Evolutionary conservation across 2,888 invertebrate genomes (phyloP).

Genomic region (Cloeon dipterum): DNA sequence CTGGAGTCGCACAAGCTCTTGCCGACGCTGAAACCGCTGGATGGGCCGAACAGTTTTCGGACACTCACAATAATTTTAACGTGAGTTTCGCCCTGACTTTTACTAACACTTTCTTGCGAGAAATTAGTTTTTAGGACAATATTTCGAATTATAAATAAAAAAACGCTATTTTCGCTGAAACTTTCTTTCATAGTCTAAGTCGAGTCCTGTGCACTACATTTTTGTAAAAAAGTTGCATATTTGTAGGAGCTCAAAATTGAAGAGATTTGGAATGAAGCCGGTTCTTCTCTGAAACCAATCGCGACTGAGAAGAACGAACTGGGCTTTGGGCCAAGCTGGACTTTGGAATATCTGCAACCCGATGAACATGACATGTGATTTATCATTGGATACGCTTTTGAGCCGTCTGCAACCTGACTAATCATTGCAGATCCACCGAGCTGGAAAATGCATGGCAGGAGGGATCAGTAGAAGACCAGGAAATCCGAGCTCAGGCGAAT

Average conservation of each 20-base stretch:
- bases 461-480: conserved; percentile 6
- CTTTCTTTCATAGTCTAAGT: too few species aligned
- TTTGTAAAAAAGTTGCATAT: not conserved
- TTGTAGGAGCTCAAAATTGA: conserved; percentile 17
- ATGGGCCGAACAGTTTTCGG: conserved; percentile 30
- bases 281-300: conserved; percentile 6
- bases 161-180: too few species aligned
- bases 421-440: not conserved
- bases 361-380: conserved; percentile 13
- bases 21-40: conserved; percentile 6
- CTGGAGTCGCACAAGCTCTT: conserved; percentile 8
- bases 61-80: conserved; percentile 22
- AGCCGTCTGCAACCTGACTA: too few species aligned
- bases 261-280: conserved; percentile 20
- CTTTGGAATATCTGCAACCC: conserved; percentile 30
- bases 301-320: conserved; percentile 17
- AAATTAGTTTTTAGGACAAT: too few species aligned
- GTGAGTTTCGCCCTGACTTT: too few species aligned
- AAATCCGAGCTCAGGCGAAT: conserved; percentile 21
- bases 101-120: too few species aligned
- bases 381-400: too few species aligned
- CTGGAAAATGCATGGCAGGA: conserved; percentile 5
- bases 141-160: not conserved
- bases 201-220: not conserved
- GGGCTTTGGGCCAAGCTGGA: conserved; percentile 32